These are phyloP conservation scores for Brachionichthys hirsutus DNA, from an alignment of 2,113 vertebrate species.

Conservation along the genomic window DNA sequence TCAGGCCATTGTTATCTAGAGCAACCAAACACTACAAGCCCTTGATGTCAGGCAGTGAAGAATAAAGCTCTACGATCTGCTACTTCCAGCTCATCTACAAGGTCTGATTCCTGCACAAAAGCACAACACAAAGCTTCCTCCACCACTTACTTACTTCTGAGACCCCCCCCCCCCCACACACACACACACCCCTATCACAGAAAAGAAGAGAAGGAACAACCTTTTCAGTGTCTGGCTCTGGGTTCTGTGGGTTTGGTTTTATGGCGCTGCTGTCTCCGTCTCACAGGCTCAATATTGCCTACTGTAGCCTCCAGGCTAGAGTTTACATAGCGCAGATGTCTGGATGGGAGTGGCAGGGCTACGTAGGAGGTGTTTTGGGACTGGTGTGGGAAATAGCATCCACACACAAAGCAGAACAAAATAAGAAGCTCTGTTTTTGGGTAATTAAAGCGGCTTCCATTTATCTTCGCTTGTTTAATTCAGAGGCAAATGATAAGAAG, in stretches of 20 bases:
- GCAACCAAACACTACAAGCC: slow-evolving; percentile 3
- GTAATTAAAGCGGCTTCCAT: slow-evolving; percentile 8
- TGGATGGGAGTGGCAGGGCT: slow-evolving; percentile 18
- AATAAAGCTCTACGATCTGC: no score
- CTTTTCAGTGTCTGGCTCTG: slow-evolving; percentile 21
- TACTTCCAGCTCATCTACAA: slow-evolving; percentile 1
- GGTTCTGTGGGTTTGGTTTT: slow-evolving; percentile 32
- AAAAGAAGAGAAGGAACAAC: slow-evolving; percentile 18
- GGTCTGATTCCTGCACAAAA: slow-evolving; percentile 19
- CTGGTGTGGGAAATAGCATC: slow-evolving; percentile 33
- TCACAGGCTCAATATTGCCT: slow-evolving; percentile 16
- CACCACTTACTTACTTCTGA: neutral
- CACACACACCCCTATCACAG: slow-evolving; percentile 42
- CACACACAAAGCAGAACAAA: slow-evolving; percentile 11
- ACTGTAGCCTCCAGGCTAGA: slow-evolving; percentile 31
- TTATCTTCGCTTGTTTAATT: slow-evolving; percentile 16
- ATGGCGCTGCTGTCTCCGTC: slow-evolving; percentile 43
- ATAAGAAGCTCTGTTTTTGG: neutral
- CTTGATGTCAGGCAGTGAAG: no score
- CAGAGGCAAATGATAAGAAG: neutral
- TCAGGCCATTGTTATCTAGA: slow-evolving; percentile 2
- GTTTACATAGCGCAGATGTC: slow-evolving; percentile 11
- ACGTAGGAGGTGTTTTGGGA: slow-evolving; percentile 16
- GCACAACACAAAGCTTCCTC: slow-evolving; percentile 18
- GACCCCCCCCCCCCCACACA: no score